Percentiles rank a stretch among this genome's conserved stretches.
phyloP scores from a whole-genome alignment of 2,888 invertebrate genomes.

The Drepanosiphum platanoidis region DNA sequence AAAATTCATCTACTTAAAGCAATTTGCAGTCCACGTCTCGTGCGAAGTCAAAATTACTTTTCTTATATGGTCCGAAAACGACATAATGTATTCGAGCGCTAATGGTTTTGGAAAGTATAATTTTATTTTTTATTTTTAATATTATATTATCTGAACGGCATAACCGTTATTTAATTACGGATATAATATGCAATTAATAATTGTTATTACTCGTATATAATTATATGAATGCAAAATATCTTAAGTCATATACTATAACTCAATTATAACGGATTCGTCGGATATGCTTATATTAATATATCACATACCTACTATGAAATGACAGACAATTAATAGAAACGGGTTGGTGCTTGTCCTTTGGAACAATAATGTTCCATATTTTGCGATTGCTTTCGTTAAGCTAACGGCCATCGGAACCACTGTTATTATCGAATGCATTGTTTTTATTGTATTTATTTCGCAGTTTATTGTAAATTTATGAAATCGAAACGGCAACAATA shows the following conservation, averaged over 20 bases:
- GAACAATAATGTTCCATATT: not conserved
- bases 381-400: not conserved
- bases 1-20: no score
- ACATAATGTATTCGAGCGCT: not conserved
- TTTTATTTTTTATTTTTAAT: slow-evolving; percentile 6
- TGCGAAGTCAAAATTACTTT: not conserved
- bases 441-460: not conserved
- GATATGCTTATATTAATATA: not conserved
- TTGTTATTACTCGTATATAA: not conserved
- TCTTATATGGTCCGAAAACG: slow-evolving; percentile 2
- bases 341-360: not conserved
- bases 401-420: not conserved
- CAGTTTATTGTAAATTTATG: not conserved
- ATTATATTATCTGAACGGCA: not conserved
- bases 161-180: slow-evolving; percentile 13
- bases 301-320: no score
- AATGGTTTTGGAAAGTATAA: slow-evolving; percentile 42
- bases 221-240: not conserved
- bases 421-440: not conserved
- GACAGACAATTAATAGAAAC: not conserved
- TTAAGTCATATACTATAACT: not conserved
- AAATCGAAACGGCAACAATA: not conserved
- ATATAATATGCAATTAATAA: not conserved
- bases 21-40: no score
- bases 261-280: not conserved